These are phyloP conservation scores for Hermodice carunculata DNA, from an alignment of 2,888 invertebrate species.

Conservation along the genomic window DNA sequence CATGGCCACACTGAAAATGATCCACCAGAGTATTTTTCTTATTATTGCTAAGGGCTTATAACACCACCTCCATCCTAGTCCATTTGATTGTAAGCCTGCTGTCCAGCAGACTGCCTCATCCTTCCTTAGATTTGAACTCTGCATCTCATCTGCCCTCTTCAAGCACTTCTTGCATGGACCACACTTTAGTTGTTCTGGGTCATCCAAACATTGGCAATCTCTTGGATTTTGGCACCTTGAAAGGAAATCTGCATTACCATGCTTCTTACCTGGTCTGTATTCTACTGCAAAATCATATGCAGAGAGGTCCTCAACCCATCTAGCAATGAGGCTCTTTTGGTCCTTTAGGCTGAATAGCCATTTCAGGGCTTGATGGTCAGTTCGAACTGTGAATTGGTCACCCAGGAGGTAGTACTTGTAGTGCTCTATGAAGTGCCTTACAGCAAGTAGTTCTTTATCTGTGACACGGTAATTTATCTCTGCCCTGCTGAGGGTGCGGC, in stretches of 20 bases:
- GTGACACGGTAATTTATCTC: conserved; percentile 34
- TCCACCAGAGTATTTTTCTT: too few relatives aligned
- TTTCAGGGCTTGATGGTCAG: conserved; percentile 42
- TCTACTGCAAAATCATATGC: conserved; percentile 5
- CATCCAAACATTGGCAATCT: too few relatives aligned
- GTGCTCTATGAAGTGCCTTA: conserved; percentile 36
- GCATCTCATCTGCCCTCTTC: too few relatives aligned
- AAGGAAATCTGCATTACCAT: conserved; percentile 20
- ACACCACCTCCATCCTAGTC: too few relatives aligned
- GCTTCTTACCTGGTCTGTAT: conserved; percentile 1
- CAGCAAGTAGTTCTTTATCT: conserved; percentile 27
- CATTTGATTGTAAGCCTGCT: too few relatives aligned
- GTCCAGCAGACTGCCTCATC: too few relatives aligned
- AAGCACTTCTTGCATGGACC: too few relatives aligned
- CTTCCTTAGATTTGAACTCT: too few relatives aligned
- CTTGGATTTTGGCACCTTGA: too few relatives aligned
- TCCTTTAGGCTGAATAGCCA: conserved; percentile 35
- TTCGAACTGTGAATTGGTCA: conserved; percentile 34
- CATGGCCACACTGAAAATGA: too few relatives aligned
- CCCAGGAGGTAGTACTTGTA: conserved; percentile 44
- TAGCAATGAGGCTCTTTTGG: conserved; percentile 20
- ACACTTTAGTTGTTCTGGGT: too few relatives aligned
- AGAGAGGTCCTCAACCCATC: conserved; percentile 14
- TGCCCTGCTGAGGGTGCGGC: conserved; percentile 26
- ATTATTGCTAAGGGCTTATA: too few relatives aligned